phyloP scores from a whole-genome alignment of 2,113 vertebrate genomes.

The Notiomystis cincta region DNA sequence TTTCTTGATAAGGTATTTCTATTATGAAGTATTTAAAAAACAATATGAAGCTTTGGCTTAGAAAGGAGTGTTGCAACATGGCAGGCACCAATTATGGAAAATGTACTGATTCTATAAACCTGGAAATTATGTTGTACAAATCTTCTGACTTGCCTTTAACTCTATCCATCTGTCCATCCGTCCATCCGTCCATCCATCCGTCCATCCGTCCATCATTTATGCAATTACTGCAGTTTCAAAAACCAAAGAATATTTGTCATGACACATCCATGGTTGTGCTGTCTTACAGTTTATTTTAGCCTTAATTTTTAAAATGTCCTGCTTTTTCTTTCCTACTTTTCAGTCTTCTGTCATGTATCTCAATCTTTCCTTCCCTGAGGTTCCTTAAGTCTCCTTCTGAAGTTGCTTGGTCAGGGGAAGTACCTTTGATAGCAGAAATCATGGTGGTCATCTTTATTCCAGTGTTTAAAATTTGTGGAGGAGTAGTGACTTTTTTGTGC shows the following conservation, averaged over 20 bases:
- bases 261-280: background rate
- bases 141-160: background rate
- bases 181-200: too few species aligned
- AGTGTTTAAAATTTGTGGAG: background rate
- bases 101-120: background rate
- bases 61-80: background rate
- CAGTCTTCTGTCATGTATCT: background rate
- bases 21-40: background rate
- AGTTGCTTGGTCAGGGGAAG: background rate
- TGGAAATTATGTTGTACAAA: background rate
- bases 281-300: background rate
- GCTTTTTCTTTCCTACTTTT: background rate
- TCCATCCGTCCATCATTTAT: background rate
- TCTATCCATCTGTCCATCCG: background rate
- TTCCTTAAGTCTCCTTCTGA: background rate
- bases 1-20: background rate
- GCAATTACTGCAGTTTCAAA: background rate
- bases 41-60: background rate
- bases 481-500: background rate
- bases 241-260: background rate
- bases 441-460: background rate
- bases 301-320: background rate
- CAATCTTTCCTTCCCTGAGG: background rate
- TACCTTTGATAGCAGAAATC: background rate
- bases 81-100: background rate